A percentile compares a stretch with the other conserved stretches of the same genome.
Conservation (phyloP, 2,888 invertebrate species). For the Drosophila putrida region DNA sequence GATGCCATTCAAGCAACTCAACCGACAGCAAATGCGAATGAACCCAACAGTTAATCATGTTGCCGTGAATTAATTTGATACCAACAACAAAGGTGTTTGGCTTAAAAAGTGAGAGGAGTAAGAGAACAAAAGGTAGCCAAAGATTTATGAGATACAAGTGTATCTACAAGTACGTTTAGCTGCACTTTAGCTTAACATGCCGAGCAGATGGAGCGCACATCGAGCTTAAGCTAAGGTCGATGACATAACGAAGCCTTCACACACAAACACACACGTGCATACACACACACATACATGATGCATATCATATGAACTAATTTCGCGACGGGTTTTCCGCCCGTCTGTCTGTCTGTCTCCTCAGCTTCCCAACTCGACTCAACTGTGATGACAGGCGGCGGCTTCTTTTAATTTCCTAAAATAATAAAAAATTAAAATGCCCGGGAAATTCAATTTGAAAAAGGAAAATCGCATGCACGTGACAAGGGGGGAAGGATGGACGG, state of each 20-base stretch:
- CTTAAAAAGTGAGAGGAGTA: neutral
- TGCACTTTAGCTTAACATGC: neutral
- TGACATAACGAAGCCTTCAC: conserved; percentile 28
- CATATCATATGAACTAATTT: conserved; percentile 50
- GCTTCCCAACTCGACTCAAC: neutral
- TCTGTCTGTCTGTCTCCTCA: conserved; percentile 9
- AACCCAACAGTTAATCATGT: conserved; percentile 40
- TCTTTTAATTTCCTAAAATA: conserved; percentile 62
- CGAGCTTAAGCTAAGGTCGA: conserved; percentile 6
- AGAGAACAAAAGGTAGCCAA: conserved; percentile 9
- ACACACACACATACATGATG: conserved; percentile 5
- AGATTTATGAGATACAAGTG: conserved; percentile 36
- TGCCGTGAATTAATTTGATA: conserved; percentile 39
- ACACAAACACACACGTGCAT: conserved; percentile 1
- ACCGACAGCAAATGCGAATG: conserved; percentile 11
- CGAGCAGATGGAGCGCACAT: neutral
- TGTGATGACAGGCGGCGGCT: conserved; percentile 40
- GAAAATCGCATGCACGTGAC: conserved; percentile 32
- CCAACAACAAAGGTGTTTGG: neutral
- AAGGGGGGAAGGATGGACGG: neutral
- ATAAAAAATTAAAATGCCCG: conserved; percentile 64
- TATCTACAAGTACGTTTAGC: conserved; percentile 8
- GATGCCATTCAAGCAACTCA: conserved; percentile 2
- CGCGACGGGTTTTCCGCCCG: conserved; percentile 24
- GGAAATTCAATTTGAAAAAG: conserved; percentile 66